phyloP scores from a whole-genome alignment of 2,113 vertebrate species.

The Heliornis fulica region DNA sequence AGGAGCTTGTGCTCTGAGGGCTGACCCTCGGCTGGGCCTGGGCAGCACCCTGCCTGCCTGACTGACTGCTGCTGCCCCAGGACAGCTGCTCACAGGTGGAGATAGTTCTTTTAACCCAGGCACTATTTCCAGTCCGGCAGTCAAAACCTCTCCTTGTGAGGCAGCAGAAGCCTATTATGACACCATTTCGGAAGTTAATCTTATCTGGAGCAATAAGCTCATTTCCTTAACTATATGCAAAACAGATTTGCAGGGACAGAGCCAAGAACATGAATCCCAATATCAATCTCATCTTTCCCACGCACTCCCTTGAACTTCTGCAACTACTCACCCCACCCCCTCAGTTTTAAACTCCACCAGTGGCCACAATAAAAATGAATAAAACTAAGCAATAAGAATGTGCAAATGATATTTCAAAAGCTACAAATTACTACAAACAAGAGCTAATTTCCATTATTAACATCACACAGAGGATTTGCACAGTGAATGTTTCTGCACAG shows the following conservation, averaged over 20 bases:
- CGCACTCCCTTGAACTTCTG: neutral
- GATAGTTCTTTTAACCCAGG: neutral
- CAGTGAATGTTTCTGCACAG: rapidly evolving
- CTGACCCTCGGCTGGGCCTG: neutral
- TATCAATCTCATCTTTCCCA: neutral
- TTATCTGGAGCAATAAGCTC: constrained; percentile 1
- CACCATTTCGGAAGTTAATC: constrained; percentile 36
- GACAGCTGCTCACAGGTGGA: constrained; percentile 26
- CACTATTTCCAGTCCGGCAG: constrained; percentile 34
- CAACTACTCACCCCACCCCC: neutral
- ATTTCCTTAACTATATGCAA: neutral
- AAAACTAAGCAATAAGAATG: neutral
- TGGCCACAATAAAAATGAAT: neutral
- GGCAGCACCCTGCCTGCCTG: neutral
- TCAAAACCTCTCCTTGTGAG: constrained; percentile 14
- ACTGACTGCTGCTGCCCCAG: neutral
- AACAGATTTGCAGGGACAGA: neutral
- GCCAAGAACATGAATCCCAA: neutral
- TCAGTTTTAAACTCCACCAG: neutral
- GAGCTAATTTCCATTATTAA: neutral
- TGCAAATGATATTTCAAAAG: neutral
- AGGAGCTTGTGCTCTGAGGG: neutral
- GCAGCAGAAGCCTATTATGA: neutral
- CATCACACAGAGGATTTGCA: neutral
- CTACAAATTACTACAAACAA: neutral